Conservation (phyloP, 2,113 vertebrate genomes). For the Eptesicus fuscus region DNA sequence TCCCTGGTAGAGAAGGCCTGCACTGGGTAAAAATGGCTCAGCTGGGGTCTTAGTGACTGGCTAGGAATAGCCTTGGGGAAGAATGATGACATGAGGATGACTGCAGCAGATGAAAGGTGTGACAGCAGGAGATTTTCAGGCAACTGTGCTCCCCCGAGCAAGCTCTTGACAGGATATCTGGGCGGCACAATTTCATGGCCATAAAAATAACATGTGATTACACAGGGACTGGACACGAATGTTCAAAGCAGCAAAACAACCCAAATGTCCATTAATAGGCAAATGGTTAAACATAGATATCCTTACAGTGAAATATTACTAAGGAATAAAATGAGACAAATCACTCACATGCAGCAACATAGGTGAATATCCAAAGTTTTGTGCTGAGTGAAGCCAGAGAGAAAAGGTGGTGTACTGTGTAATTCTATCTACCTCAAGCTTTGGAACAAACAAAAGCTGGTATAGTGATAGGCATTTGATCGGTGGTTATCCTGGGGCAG, state of each 20-base stretch:
- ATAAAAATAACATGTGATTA: neutral
- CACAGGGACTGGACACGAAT: neutral
- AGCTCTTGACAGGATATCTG: neutral
- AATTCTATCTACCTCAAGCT: neutral
- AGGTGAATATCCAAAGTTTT: neutral
- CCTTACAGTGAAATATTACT: neutral
- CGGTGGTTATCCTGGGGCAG: neutral
- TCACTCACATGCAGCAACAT: neutral
- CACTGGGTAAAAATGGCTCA: neutral
- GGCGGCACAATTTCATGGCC: neutral
- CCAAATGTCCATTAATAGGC: neutral
- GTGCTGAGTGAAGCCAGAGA: neutral
- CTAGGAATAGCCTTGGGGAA: neutral
- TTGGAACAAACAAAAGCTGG: neutral
- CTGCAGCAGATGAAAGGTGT: neutral
- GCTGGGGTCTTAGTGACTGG: neutral
- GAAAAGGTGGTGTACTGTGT: neutral
- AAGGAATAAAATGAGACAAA: neutral
- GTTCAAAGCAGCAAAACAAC: neutral
- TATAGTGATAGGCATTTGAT: neutral
- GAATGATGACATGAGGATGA: accelerated
- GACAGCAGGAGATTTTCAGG: neutral
- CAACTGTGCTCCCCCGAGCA: neutral
- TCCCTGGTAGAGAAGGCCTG: neutral
- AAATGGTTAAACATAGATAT: neutral